These are phyloP conservation scores for Danionella dracula DNA, from an alignment of 2,797 vertebrate species.

Conservation along the genomic window DNA sequence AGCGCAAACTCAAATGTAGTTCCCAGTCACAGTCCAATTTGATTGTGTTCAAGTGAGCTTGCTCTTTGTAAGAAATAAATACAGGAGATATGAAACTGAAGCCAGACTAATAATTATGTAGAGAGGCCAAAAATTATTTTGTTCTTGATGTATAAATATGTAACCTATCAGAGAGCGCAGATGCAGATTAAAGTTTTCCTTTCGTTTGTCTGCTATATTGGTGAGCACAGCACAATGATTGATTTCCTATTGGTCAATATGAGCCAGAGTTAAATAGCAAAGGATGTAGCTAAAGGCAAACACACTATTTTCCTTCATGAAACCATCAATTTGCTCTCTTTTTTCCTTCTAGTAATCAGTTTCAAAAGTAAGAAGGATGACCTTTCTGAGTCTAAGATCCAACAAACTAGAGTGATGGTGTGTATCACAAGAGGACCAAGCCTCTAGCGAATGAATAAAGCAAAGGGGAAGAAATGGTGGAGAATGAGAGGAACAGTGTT, in stretches of 20 bases:
- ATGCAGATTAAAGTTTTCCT: neutral
- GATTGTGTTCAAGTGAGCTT: conserved; percentile 16
- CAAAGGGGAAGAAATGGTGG: neutral
- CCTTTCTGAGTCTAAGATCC: conserved; percentile 27
- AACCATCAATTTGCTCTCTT: conserved; percentile 44
- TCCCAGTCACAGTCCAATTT: neutral
- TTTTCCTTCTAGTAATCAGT: conserved; percentile 43
- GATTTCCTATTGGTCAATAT: conserved; percentile 66
- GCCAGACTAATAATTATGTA: too few species aligned
- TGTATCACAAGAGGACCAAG: conserved; percentile 20
- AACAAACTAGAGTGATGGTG: conserved; percentile 12
- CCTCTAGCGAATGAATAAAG: conserved; percentile 22
- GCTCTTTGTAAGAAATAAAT: too few species aligned
- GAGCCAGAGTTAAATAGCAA: conserved; percentile 49
- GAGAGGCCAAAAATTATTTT: too few species aligned
- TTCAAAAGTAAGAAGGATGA: conserved; percentile 23
- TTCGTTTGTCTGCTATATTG: conserved; percentile 5
- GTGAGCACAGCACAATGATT: conserved; percentile 52
- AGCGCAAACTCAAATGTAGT: conserved; percentile 12
- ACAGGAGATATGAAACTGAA: too few species aligned
- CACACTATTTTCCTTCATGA: conserved; percentile 15
- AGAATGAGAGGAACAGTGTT: conserved; percentile 22
- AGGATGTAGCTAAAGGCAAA: conserved; percentile 49
- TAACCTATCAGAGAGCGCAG: neutral
- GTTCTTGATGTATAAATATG: too few species aligned